Percentiles rank a stretch among this genome's conserved stretches.
phyloP scores from a whole-genome alignment of 2,113 vertebrate genomes.

The Megaptera novaeangliae region DNA sequence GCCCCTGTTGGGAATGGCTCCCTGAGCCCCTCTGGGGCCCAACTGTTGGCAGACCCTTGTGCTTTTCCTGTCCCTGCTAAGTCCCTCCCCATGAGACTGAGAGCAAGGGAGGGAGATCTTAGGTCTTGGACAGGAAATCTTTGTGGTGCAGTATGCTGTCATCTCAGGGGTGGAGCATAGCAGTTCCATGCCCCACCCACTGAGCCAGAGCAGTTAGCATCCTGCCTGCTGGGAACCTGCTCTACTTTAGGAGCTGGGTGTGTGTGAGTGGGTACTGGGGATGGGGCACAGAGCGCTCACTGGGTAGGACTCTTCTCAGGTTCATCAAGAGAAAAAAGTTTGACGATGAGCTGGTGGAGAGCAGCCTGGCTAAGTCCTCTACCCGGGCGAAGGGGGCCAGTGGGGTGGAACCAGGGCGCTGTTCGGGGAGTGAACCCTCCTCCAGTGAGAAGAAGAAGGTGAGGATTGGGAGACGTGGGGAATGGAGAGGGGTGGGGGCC shows the following conservation, averaged over 20 bases:
- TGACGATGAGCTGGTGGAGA: conserved; percentile 96
- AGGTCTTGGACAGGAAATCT: not conserved
- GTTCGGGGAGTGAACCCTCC: conserved; percentile 88
- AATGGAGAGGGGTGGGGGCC: not conserved
- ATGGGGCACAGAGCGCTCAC: not conserved
- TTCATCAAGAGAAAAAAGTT: conserved; percentile 98
- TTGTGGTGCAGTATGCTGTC: not conserved
- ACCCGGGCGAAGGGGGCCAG: conserved; percentile 91
- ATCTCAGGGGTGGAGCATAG: not conserved
- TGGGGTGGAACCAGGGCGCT: conserved; percentile 90
- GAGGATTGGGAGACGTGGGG: not conserved
- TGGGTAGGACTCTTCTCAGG: conserved; percentile 68
- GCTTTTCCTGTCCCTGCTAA: not conserved
- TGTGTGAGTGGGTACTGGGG: not conserved
- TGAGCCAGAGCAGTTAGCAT: not conserved
- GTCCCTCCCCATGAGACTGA: not conserved
- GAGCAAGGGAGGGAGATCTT: not conserved
- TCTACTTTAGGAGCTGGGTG: not conserved
- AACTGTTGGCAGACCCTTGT: not conserved
- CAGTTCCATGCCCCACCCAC: not conserved
- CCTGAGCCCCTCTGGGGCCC: not conserved
- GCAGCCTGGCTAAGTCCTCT: conserved; percentile 95
- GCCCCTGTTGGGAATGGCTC: not conserved
- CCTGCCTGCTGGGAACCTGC: not conserved
- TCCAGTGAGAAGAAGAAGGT: conserved; percentile 96